Evolutionary conservation across 2,113 vertebrate genomes (phyloP).

Genomic region (Coturnix japonica): DNA sequence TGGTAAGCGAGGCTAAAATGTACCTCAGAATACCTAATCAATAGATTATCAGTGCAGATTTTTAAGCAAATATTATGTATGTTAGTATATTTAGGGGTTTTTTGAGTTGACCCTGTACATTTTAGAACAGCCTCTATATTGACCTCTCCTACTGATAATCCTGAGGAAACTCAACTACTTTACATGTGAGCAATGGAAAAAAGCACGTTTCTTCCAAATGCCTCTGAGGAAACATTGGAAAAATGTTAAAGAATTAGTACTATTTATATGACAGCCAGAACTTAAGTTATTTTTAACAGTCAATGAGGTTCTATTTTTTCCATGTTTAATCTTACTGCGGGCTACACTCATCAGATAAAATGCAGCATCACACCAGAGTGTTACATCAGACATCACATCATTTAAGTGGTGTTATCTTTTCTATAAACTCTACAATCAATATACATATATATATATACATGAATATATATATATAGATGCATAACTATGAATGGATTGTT

Average conservation of each 20-base stretch:
- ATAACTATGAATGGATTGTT: not conserved
- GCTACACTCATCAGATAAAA: not conserved
- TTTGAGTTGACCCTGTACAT: not conserved
- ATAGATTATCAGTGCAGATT: not conserved
- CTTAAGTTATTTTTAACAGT: not conserved
- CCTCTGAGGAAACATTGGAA: not conserved
- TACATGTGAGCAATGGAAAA: fast-evolving
- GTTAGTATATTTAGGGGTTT: too few relatives aligned
- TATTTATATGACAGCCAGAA: not conserved
- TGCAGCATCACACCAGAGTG: not conserved
- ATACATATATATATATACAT: too few relatives aligned
- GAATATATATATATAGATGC: too few relatives aligned
- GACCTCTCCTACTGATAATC: not conserved
- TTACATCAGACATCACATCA: not conserved
- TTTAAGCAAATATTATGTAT: not conserved
- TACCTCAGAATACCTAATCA: not conserved
- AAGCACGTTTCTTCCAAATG: not conserved
- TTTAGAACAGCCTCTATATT: not conserved
- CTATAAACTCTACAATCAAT: not conserved
- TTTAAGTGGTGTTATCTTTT: not conserved
- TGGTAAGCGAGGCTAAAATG: not conserved
- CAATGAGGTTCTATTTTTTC: not conserved
- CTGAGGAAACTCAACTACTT: not conserved
- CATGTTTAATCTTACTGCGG: not conserved
- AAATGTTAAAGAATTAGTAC: not conserved